Conservation (phyloP, 2,113 vertebrate species). For the Ptilorrhoa leucosticta region DNA sequence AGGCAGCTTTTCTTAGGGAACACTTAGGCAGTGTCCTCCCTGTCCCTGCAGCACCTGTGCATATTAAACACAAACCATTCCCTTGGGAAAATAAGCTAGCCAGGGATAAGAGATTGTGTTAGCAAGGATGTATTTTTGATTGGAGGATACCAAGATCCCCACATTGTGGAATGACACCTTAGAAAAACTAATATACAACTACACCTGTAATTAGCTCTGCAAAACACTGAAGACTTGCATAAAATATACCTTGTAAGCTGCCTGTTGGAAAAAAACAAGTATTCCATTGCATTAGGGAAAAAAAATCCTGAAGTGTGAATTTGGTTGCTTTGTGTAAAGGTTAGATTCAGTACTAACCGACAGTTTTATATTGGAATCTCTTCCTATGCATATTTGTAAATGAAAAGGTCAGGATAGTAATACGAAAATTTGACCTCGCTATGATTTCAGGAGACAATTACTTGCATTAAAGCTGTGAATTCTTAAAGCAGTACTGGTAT, state of each 20-base stretch:
- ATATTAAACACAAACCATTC: background rate
- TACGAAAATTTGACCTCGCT: background rate
- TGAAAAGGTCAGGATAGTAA: background rate
- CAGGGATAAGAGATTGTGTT: background rate
- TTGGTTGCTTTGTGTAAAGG: background rate
- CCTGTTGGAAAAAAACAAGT: background rate
- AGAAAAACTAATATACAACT: background rate
- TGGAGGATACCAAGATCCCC: background rate
- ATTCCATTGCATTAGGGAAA: background rate
- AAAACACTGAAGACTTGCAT: background rate
- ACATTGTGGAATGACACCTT: background rate
- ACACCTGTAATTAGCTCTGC: background rate
- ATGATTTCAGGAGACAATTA: background rate
- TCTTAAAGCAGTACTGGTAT: background rate
- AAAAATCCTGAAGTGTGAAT: background rate
- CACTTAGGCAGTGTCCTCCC: background rate
- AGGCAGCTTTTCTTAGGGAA: background rate
- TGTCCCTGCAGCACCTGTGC: background rate
- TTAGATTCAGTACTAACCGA: background rate
- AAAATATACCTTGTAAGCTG: background rate
- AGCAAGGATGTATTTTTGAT: background rate
- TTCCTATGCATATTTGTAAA: constrained; percentile 2
- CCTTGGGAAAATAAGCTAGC: background rate
- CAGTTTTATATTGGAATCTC: background rate
- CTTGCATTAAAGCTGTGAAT: background rate